Evolutionary conservation across 1,140 invertebrate species (phyloP), one percentile per base, ranked within the genome.

Genomic region (Ephestia elutella): DNA sequence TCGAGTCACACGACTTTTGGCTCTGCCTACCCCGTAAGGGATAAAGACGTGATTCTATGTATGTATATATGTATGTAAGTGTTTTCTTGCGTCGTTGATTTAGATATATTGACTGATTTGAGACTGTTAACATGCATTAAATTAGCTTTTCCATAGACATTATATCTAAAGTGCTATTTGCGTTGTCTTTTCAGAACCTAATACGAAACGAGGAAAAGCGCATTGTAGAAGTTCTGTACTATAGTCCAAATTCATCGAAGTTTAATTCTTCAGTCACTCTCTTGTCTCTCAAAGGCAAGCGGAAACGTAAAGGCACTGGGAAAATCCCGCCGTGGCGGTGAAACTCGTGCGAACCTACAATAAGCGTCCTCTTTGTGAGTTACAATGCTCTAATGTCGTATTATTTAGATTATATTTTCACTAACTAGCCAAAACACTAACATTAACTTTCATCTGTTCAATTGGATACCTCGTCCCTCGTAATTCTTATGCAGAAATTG

Each of bases 311-410:
- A 21, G 13, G 28, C 11, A 25, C n/a, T 18, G 54, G 20, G 44
- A 66, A 68, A 56, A 64, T 60, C 44, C 60, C 50, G 32, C 71
- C 75, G 11, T 82, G 78, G 76, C 75, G 70, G 68, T 80, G 65
- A 76, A 30, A 56, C 48, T 54, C 50, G 50, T 53, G 54, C n/a
- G 35, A 44, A 56, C 17, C n/a, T 18, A 19, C 35, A 11, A 21
- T 56, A 20, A 56, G 15, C 35, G 13, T 38, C 48, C 35, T 44
- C 32, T 20, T 19, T 56, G 19, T 53, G 21, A 11, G 0, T 53
- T 21, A 25, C 50, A 25, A 53, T 53, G 50, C 50, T 44, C 11
- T 53, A 25, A 20, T 21, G 13, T 25, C 2, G 50, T 50, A 25
- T 53, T 15, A 53, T 53, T 25, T n/a, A n/a, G 50, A 53, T 53